phyloP scores from a whole-genome alignment of 2,113 vertebrate genomes.

The Hemichromis elongatus region DNA sequence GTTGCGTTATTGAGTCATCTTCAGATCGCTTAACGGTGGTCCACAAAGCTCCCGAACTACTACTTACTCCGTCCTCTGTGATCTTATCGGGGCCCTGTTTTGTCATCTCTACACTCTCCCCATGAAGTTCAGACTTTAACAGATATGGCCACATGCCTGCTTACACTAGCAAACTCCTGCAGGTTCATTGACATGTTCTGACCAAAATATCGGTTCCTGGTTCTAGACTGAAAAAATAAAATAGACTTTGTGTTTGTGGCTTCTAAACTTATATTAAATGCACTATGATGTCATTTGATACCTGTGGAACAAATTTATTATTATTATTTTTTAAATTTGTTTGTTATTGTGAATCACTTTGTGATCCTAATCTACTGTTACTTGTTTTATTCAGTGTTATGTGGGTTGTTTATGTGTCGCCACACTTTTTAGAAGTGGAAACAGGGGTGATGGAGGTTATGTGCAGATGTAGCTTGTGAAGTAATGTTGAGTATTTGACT shows the following conservation, averaged over 20 bases:
- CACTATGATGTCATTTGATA: neutral
- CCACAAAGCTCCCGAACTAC: neutral
- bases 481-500: neutral
- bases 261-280: neutral
- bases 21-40: neutral
- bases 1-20: rapidly evolving
- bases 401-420: neutral
- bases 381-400: neutral
- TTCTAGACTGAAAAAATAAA: neutral
- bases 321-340: neutral
- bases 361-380: neutral
- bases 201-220: neutral
- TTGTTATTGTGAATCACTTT: neutral
- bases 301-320: neutral
- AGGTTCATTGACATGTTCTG: neutral
- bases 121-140: neutral
- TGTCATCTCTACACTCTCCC: neutral
- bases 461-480: neutral
- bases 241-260: neutral
- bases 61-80: neutral
- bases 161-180: neutral
- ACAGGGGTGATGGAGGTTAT: neutral
- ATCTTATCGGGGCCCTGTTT: neutral
- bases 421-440: neutral
- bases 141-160: neutral